Percentiles rank a stretch among this genome's conserved stretches.
phyloP scores from a whole-genome alignment of 2,113 vertebrate species.

The Euleptes europaea region DNA sequence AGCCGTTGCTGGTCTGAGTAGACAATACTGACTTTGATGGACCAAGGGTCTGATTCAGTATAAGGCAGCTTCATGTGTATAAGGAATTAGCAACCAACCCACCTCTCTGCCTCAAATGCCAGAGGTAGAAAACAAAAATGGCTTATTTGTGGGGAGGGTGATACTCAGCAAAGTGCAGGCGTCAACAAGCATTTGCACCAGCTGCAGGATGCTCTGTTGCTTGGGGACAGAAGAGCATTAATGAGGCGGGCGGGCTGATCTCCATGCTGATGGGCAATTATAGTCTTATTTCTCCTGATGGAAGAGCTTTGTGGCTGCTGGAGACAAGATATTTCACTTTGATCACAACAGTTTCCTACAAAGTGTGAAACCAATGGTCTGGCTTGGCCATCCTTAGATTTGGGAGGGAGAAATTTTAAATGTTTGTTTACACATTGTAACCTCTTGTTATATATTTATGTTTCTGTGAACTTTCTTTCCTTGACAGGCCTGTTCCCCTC shows the following conservation, averaged over 20 bases:
- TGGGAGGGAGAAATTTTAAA: background rate
- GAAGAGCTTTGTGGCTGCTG: conserved; percentile 46
- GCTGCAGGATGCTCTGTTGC: background rate
- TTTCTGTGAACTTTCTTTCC: background rate
- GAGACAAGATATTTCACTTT: conserved; percentile 5
- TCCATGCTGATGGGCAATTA: background rate
- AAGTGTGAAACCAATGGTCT: fast-evolving
- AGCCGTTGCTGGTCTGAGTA: no score
- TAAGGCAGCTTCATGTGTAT: no score
- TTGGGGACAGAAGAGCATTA: conserved; percentile 3
- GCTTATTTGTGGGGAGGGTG: background rate
- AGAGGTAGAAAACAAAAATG: background rate
- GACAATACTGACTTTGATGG: no score
- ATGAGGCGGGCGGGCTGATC: background rate
- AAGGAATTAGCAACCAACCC: background rate
- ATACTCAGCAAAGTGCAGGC: background rate
- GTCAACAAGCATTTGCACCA: background rate
- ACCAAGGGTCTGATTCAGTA: no score
- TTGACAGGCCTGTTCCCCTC: conserved; percentile 23
- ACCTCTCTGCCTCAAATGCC: background rate
- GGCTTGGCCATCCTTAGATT: background rate
- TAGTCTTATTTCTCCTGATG: background rate
- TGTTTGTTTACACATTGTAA: background rate
- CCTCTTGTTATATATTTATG: background rate
- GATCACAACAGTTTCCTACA: fast-evolving